phyloP scores from a whole-genome alignment of 1,140 invertebrate genomes.

The Drosophila miranda region DNA sequence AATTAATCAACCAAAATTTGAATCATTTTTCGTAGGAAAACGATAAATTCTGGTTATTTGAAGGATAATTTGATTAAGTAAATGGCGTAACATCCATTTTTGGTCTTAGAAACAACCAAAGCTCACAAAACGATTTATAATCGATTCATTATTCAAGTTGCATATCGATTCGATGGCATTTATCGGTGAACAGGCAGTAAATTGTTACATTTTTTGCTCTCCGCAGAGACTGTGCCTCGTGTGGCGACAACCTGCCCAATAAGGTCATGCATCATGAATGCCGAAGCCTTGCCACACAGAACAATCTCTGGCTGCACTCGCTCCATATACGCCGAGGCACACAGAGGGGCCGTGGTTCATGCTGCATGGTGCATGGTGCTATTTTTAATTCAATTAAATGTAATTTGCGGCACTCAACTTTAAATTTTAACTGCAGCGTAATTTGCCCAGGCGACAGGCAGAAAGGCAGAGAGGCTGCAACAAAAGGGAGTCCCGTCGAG shows the following conservation, averaged over 20 bases:
- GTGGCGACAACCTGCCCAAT: conserved; percentile 30
- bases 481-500: conserved; percentile 21
- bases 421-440: conserved; percentile 63
- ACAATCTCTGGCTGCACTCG: conserved; percentile 23
- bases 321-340: conserved; percentile 23
- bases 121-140: too few relatives aligned
- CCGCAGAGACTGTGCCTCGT: conserved; percentile 5
- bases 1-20: too few relatives aligned
- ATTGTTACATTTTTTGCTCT: conserved; percentile 40
- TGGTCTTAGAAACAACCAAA: too few relatives aligned
- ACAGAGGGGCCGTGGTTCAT: conserved; percentile 13
- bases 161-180: too few relatives aligned
- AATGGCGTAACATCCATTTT: too few relatives aligned
- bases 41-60: too few relatives aligned
- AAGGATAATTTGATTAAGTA: too few relatives aligned
- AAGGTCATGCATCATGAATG: conserved; percentile 33
- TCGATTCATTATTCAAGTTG: too few relatives aligned
- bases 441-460: conserved; percentile 36
- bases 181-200: neutral
- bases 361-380: conserved; percentile 17
- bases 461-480: conserved; percentile 11
- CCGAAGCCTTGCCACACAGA: conserved; percentile 19
- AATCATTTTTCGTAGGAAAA: too few relatives aligned
- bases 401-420: conserved; percentile 62
- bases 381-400: conserved; percentile 67